Evolutionary conservation across 2,113 vertebrate species (phyloP), one percentile per base, ranked within the genome.

Genomic region (Hiodon tergisus): DNA sequence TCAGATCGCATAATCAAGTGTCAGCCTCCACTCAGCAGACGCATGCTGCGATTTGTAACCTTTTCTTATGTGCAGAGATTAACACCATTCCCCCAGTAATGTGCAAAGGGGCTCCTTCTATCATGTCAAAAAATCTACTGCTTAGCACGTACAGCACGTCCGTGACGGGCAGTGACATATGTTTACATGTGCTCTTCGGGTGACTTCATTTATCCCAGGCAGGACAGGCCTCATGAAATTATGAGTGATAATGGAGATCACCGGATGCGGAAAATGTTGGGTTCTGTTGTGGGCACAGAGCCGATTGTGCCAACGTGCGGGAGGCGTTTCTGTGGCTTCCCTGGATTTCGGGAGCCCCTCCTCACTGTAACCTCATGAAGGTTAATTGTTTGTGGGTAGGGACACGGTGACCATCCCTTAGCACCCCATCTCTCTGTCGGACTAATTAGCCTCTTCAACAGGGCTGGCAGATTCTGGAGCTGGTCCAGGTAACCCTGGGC

Each of bases 1-100:
- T 90, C 89, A 83, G 83, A 91, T 91, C 86, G 86, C 83, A 89
- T 91, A 90, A 90, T 91, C 89, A 90, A 87, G 88, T 87, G 88
- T 83, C 81, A 86, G 88, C 85, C 86, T 87, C 90, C 86, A 83
- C 89, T 85, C 83, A 79, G 61, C 81, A 87, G 79, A 83, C 85
- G 87, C 89, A 86, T 83, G 83, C 85, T 83, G 89, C 84, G 87
- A 90, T 88, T 89, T 86, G 86, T 89, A 89, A 89, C 90, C 88
- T 89, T 90, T 88, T 85, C 84, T 76, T 83, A 83, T 84, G 86
- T 88, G 73, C 88, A 84, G 85, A 89, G 89, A 90, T 90, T 85
- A 90, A 85, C 86, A 83, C 87, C 78, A 85, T 88, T 87, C 88
- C 31, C 82, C 82, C 72, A 57, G 67, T 54, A 69, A 69, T 69